phyloP scores from a whole-genome alignment of 2,797 vertebrate genomes.

The Thamnophis elegans region DNA sequence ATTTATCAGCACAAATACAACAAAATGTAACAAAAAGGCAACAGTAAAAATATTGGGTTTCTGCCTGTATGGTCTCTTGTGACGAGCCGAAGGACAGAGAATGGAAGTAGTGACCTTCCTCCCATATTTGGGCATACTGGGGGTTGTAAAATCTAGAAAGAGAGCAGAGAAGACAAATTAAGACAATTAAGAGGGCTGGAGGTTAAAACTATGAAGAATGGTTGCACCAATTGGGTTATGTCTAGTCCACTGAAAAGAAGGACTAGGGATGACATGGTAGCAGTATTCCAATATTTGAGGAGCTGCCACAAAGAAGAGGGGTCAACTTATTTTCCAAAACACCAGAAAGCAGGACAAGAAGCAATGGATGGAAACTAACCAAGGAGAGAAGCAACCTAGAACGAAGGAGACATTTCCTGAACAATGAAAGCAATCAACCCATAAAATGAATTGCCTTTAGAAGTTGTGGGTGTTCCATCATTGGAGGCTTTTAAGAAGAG shows the following conservation, averaged over 20 bases:
- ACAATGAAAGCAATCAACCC: neutral
- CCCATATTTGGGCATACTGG: too few species aligned
- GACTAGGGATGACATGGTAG: neutral
- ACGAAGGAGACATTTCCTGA: neutral
- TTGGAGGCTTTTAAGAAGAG: neutral
- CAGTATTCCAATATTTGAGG: neutral
- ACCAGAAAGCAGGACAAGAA: neutral
- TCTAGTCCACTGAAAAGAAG: neutral
- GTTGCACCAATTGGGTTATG: neutral
- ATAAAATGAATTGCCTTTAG: neutral
- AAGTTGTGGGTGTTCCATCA: neutral
- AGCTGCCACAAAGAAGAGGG: neutral
- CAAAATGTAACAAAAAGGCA: too few species aligned
- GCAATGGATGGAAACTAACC: neutral
- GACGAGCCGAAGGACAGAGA: too few species aligned
- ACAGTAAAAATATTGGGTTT: too few species aligned
- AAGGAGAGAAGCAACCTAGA: neutral
- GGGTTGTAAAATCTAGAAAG: too few species aligned
- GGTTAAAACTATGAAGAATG: neutral
- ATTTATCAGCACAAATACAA: too few species aligned
- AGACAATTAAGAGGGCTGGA: neutral
- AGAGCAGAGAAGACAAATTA: neutral
- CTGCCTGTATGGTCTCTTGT: too few species aligned
- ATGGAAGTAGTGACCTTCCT: too few species aligned
- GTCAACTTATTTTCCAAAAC: neutral